Evolutionary conservation across 2,797 vertebrate species (phyloP), one percentile per base, ranked within the genome.

Genomic region (Loriculus beryllinus): DNA sequence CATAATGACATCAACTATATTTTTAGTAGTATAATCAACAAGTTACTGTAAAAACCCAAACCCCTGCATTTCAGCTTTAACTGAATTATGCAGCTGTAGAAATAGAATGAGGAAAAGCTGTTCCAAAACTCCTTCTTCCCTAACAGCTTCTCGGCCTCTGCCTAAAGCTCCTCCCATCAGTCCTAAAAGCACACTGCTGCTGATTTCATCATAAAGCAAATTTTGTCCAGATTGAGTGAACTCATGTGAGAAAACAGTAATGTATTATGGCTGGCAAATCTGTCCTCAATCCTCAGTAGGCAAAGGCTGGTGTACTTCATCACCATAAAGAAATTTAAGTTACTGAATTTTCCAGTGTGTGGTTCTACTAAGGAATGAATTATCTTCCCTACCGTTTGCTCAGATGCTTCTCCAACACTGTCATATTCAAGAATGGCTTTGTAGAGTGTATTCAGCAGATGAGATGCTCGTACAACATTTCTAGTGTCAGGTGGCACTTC

Each of bases 351-450:
- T 75, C 33, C 4, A 42, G 29, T 3, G 3, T 59, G 31, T 7
- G 8, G 0, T 14, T 78, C 29, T 70, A 6, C 29, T 42, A 67
- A 76, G 47, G 16, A 84, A 52, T 22, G 21, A 47, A 76, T 40
- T 17, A 96, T 13, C 79, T 64, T 23, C 96, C 98, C 89, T 97
- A 99, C 99, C 6, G 98, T 98, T 95, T 99, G 99, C 88, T 99
- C 99, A 4, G 99, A 99, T 1, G 99, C 99, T 96, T 99, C 99
- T 56, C 99, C 99, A 22, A 98, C 98, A 3, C 98, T 99, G 98
- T 99, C 99, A 19, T 99, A 99, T 79, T 99, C 99, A 4, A 99
- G 98, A 95, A 99, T 99, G 45, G 99, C 98, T 97, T 99, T 99
- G 98, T 99, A 99, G 63, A 99, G 97, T 2, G 99, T 99, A 97